Percentiles rank a stretch among this genome's conserved stretches.
Evolutionary conservation across 2,113 vertebrate genomes (phyloP).

Genomic region (Kryptolebias marmoratus): DNA sequence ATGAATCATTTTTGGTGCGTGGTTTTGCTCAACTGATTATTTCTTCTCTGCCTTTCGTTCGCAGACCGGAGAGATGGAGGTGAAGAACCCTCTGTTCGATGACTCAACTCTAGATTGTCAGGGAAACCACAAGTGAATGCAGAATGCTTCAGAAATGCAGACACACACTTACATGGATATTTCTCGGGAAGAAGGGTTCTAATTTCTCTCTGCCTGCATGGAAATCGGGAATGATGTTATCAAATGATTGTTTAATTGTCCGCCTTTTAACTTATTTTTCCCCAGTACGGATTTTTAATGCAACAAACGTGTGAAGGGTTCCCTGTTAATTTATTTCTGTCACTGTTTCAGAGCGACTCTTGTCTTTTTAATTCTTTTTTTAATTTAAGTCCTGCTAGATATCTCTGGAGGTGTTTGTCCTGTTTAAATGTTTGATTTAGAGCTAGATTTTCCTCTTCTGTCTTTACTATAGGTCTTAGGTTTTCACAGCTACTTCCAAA

Average conservation of each 20-base stretch:
- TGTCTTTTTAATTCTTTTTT: slow-evolving; percentile 40
- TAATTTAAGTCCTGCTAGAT: not conserved
- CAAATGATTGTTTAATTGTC: slow-evolving; percentile 47
- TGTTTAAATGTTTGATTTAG: slow-evolving; percentile 28
- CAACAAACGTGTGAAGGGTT: slow-evolving; percentile 30
- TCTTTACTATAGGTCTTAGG: not conserved
- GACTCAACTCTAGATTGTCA: slow-evolving; percentile 82
- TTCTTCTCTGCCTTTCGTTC: not conserved
- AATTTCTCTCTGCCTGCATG: slow-evolving; percentile 60
- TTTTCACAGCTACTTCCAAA: slow-evolving; percentile 71
- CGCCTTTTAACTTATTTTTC: slow-evolving; percentile 37
- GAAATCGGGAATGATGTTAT: slow-evolving; percentile 39
- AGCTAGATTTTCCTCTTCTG: slow-evolving; percentile 6
- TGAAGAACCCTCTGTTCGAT: slow-evolving; percentile 95
- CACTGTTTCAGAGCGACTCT: slow-evolving; percentile 20
- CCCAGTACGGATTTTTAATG: slow-evolving; percentile 33
- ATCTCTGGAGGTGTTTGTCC: slow-evolving; percentile 4
- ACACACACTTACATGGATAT: not conserved
- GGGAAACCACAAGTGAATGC: slow-evolving; percentile 78
- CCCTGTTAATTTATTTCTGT: slow-evolving; percentile 50
- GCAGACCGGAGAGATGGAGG: slow-evolving; percentile 98
- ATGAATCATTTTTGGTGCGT: not conserved
- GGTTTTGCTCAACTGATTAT: not conserved
- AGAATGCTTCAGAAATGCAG: slow-evolving; percentile 22
- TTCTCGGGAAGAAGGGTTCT: slow-evolving; percentile 21